Evolutionary conservation across 2,888 invertebrate genomes (phyloP), one percentile per base, ranked within the genome.

Genomic region (Subacronicta megacephala): DNA sequence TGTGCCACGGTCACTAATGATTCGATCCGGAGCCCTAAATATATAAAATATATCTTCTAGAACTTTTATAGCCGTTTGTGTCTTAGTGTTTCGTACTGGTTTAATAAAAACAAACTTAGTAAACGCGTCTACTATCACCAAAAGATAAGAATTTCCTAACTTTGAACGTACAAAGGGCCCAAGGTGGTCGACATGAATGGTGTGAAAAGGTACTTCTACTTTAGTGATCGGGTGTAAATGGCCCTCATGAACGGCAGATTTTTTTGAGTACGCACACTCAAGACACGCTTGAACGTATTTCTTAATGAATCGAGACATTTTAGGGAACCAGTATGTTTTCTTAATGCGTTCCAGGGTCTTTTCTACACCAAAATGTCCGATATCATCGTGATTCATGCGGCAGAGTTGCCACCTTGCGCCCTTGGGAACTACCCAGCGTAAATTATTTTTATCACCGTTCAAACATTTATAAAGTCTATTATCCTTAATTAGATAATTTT

Each of bases 81-180:
- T 12, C 12, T 38, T 47, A 0, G 47, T 38, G 9, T 38, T 26
- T 29, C 18, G n/a, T 2, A 38, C 38, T 7, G 38, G 38, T 3
- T 18, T 47, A 6, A 20, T 31, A 13, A 12, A 40, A 0, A 29
- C 10, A 12, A 40, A 49, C 2, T 33, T 40, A 7, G 47, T 49
- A 15, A 40, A 40, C 1, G 31, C n/a, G 3, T 49, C 49, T 18
- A 20, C 31, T 1, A 49, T 13, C 6, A 31, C 38, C 7, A 49
- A 13, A 2, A 40, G 0, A n/a, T 49, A 26, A 26, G 2, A 16
- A 15, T 46, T 17, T 6, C 47, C 47, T 38, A 29, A 13, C 2
- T 35, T 50, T 7, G 50, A 41, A 9, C 16, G 20, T 0, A 35
- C 50, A 10, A 50, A 50, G 9, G 41, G 50, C 0, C 50, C 50